phyloP scores from a whole-genome alignment of 2,888 invertebrate species.

The Acanthosepion esculentum region DNA sequence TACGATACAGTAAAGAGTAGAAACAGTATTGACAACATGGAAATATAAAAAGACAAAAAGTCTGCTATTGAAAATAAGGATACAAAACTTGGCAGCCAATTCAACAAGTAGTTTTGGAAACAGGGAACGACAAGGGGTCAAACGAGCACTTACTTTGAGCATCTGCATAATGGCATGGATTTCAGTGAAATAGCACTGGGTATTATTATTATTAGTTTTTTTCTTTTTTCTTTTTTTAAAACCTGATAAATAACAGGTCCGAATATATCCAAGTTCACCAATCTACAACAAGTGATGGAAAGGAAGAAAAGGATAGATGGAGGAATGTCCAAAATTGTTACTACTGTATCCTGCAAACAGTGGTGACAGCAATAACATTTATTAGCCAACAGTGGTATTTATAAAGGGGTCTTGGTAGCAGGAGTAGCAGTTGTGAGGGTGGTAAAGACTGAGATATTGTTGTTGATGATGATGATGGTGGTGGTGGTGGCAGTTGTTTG shows the following conservation, averaged over 20 bases:
- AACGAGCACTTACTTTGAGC: neutral
- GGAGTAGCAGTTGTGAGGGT: neutral
- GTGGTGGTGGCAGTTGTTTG: neutral
- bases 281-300: neutral
- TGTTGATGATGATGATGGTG: neutral
- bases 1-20: too few species aligned
- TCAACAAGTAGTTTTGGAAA: neutral
- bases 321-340: neutral
- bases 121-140: neutral
- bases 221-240: neutral
- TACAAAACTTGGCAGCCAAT: neutral
- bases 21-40: too few species aligned
- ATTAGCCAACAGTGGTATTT: neutral
- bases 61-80: too few species aligned
- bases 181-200: neutral
- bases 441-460: neutral
- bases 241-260: neutral
- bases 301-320: neutral
- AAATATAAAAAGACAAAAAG: too few species aligned
- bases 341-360: neutral
- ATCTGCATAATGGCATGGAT: conserved; percentile 5
- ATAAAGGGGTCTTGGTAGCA: neutral
- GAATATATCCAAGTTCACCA: neutral
- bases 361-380: neutral
- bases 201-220: neutral